Evolutionary conservation across 2,113 vertebrate genomes (phyloP), one percentile per base, ranked within the genome.

Genomic region (Eupsittula cactorum): DNA sequence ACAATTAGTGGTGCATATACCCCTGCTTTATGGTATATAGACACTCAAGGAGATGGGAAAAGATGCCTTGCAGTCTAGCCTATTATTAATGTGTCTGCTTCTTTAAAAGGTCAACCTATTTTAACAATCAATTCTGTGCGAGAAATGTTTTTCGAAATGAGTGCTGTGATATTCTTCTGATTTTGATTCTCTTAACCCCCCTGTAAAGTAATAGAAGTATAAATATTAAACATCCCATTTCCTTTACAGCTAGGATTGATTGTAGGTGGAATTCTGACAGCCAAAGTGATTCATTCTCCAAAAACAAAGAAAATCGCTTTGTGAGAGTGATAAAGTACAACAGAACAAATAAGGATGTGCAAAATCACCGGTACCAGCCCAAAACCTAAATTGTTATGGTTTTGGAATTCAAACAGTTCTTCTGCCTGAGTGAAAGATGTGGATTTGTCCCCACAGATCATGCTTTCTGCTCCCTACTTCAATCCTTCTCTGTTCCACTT

Each of bases 141-240:
- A 94, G 77, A 86, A 80, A 69, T 70, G 68, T 93, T 92, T 95
- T 95, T 75, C 74, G 41, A 90, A 95, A 84, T 83, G 88, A 93
- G 52, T 83, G 46, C 85, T 88, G 63, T 91, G 81, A 76, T 93
- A 91, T 80, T 88, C 53, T 87, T 91, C 79, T 84, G 74, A 82
- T 95, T 96, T 92, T 95, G 90, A 75, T 93, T 96, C 92, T 89
- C 67, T 94, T 95, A 89, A 67, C 41, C 69, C 52, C 16, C 52
- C 75, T 79, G 74, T 46, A 91, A 96, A 79, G 41, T 96, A 97
- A 96, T 94, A 85, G 88, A 93, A 63, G 67, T 94, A 94, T 96
- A 96, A 96, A 96, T 97, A 97, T 96, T 96, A 96, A 97, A 95
- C 29, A 95, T 90, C 70, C 67, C 19, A 91, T 96, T 95, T 97